Evolutionary conservation across 2,797 vertebrate species (phyloP).

Genomic region (Moxostoma hubbsi): DNA sequence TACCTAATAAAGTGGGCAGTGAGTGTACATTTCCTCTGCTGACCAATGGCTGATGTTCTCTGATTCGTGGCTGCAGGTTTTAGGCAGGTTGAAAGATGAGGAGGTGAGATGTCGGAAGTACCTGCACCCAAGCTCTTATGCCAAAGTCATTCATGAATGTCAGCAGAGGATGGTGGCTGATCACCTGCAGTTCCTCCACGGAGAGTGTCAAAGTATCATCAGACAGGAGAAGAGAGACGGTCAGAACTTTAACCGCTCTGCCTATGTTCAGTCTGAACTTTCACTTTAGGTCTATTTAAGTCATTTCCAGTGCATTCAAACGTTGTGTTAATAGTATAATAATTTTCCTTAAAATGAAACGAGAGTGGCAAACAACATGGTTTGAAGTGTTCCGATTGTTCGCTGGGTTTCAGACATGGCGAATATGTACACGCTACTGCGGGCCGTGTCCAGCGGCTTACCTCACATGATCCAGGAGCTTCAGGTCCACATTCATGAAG

Average conservation of each 20-base stretch:
- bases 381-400: neutral
- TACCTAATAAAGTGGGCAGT: too few species aligned
- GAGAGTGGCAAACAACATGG: neutral
- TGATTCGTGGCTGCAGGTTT: slow-evolving; percentile 80
- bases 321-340: neutral
- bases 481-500: slow-evolving; percentile 96
- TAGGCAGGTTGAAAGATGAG: slow-evolving; percentile 98
- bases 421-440: slow-evolving; percentile 97
- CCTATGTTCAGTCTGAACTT: neutral
- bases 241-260: slow-evolving; percentile 64
- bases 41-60: neutral
- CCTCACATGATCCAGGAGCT: slow-evolving; percentile 99
- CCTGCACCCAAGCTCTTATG: slow-evolving; percentile 94
- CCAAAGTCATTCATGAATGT: slow-evolving; percentile 98
- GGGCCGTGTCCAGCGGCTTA: slow-evolving; percentile 92
- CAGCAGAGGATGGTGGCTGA: slow-evolving; percentile 99
- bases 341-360: too few species aligned
- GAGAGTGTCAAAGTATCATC: slow-evolving; percentile 98
- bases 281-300: neutral
- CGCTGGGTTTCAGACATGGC: slow-evolving; percentile 88
- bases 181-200: slow-evolving; percentile 97
- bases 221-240: slow-evolving; percentile 97
- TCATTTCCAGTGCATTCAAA: neutral
- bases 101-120: slow-evolving; percentile 99
- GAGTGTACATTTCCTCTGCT: neutral